These are phyloP conservation scores for Mungos mungo DNA, from an alignment of 2,113 vertebrate genomes.

Conservation along the genomic window DNA sequence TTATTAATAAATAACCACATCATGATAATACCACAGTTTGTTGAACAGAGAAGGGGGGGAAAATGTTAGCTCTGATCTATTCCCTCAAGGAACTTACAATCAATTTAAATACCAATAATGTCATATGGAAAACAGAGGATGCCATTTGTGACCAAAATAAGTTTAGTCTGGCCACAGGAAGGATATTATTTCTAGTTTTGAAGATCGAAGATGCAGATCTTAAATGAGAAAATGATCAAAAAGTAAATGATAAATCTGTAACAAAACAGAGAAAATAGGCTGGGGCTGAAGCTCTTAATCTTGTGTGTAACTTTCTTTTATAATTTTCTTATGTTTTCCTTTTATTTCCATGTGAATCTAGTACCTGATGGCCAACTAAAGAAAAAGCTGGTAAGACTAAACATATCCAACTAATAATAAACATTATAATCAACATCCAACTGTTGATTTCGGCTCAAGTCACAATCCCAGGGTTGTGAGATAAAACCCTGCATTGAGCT, in stretches of 20 bases:
- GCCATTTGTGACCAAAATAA: not conserved
- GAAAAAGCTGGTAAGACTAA: not conserved
- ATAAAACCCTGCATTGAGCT: too few relatives aligned
- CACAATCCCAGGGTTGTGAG: too few relatives aligned
- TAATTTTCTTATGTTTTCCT: not conserved
- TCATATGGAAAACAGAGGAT: not conserved
- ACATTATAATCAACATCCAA: too few relatives aligned
- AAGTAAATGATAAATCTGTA: not conserved
- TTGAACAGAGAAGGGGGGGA: not conserved
- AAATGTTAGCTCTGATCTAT: not conserved
- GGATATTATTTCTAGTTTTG: not conserved
- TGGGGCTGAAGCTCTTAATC: not conserved
- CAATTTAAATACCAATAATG: slow-evolving; percentile 15
- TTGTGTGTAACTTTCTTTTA: not conserved
- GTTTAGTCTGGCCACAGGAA: not conserved
- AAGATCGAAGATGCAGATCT: not conserved
- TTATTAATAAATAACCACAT: slow-evolving; percentile 46
- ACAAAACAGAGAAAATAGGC: not conserved
- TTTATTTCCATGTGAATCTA: not conserved
- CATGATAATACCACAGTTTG: not conserved
- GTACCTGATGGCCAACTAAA: not conserved
- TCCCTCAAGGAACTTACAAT: slow-evolving; percentile 23
- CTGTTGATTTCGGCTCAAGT: too few relatives aligned
- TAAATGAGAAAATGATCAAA: not conserved
- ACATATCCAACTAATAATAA: slow-evolving; percentile 27